Evolutionary conservation across 2,797 vertebrate genomes (phyloP).

Genomic region (Gorsachius magnificus): DNA sequence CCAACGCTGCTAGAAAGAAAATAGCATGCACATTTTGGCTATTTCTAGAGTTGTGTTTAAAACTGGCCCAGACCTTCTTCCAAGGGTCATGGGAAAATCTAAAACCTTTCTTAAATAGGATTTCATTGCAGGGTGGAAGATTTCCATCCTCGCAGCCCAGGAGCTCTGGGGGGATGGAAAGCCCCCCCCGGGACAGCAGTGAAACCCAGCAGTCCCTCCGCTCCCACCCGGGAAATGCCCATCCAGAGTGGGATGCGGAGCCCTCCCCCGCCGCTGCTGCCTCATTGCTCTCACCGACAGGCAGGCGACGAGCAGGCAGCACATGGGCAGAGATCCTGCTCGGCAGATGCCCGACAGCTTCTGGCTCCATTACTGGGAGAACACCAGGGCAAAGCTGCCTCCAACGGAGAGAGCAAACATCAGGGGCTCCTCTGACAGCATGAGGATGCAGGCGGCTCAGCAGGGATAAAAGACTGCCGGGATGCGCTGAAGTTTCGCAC

Average conservation of each 20-base stretch:
- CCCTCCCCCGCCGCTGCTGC: rapidly evolving
- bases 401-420: rapidly evolving
- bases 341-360: neutral
- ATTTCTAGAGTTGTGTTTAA: neutral
- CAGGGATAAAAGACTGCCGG: neutral
- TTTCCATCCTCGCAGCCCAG: neutral
- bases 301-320: neutral
- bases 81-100: neutral
- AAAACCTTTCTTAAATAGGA: neutral
- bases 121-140: neutral
- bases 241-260: neutral
- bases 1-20: neutral
- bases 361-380: neutral
- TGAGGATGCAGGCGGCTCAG: neutral
- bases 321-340: neutral
- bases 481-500: neutral
- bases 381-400: neutral
- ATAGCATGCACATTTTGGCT: neutral
- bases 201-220: neutral
- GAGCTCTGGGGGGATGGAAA: neutral
- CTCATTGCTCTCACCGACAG: neutral
- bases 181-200: neutral
- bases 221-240: neutral
- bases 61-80: neutral
- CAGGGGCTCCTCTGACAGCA: neutral